phyloP scores from a whole-genome alignment of 2,888 invertebrate species.

The Drosophila bunnanda region DNA sequence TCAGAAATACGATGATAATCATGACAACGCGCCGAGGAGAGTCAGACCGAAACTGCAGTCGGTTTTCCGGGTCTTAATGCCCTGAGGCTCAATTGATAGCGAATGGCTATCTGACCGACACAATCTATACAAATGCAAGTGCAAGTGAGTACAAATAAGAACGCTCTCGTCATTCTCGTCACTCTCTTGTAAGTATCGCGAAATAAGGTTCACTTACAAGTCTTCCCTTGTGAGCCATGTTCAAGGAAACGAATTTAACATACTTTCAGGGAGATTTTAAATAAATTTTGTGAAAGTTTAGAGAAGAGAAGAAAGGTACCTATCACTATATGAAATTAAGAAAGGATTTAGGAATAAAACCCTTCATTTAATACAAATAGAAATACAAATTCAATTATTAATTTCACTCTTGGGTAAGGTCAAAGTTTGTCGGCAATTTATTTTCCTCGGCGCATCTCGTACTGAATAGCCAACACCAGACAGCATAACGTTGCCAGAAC shows the following conservation, averaged over 20 bases:
- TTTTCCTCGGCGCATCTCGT: background rate
- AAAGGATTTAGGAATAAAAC: too few relatives aligned
- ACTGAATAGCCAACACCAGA: constrained; percentile 8
- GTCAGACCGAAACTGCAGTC: constrained; percentile 15
- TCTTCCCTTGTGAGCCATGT: too few relatives aligned
- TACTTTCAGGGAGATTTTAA: constrained; percentile 1
- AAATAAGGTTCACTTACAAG: background rate
- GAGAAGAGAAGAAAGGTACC: too few relatives aligned
- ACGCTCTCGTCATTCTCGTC: background rate
- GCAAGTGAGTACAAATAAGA: background rate
- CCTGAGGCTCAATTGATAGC: constrained; percentile 12
- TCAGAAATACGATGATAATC: background rate
- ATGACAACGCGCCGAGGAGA: constrained; percentile 8
- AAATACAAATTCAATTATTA: too few relatives aligned
- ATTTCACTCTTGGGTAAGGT: background rate
- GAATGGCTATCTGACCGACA: constrained; percentile 6
- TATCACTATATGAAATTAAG: too few relatives aligned
- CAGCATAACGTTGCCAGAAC: constrained; percentile 1
- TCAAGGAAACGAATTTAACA: background rate
- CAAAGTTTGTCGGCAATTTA: background rate
- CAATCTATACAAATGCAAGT: background rate
- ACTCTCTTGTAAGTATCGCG: constrained; percentile 3
- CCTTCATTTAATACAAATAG: background rate
- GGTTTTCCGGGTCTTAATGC: background rate
- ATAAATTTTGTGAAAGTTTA: background rate